Evolutionary conservation across 2,113 vertebrate species (phyloP).

Genomic region (Oncorhynchus masou): DNA sequence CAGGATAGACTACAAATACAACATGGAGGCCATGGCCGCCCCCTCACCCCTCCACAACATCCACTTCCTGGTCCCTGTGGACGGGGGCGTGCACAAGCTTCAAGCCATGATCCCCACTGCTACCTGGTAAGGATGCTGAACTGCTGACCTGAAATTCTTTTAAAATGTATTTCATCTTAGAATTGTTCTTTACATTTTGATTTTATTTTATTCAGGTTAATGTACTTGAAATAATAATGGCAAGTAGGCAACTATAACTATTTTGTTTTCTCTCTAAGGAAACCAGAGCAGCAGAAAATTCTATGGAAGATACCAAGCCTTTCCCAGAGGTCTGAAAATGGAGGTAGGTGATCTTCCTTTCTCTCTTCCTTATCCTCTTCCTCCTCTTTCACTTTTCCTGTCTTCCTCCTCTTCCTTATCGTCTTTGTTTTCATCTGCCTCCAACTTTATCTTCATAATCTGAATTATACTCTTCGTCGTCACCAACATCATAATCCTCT

Average conservation of each 20-base stretch:
- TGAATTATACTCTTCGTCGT: neutral
- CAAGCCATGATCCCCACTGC: slow-evolving; percentile 95
- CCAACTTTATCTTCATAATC: neutral
- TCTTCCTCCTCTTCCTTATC: neutral
- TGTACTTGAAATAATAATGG: neutral
- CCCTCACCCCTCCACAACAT: slow-evolving; percentile 93
- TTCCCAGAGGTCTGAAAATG: slow-evolving; percentile 97
- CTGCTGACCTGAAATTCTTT: too few relatives aligned
- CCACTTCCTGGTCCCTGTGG: slow-evolving; percentile 92
- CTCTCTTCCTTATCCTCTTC: neutral
- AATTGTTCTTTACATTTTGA: neutral
- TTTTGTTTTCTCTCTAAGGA: slow-evolving; percentile 73
- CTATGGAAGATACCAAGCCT: slow-evolving; percentile 98
- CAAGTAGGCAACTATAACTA: neutral
- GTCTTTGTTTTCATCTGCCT: neutral
- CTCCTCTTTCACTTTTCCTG: too few relatives aligned
- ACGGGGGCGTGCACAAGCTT: slow-evolving; percentile 91
- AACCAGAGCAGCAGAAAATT: slow-evolving; percentile 92
- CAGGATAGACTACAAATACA: slow-evolving; percentile 97
- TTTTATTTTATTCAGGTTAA: neutral
- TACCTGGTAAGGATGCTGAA: slow-evolving; percentile 79
- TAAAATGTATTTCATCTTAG: neutral
- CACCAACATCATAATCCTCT: neutral
- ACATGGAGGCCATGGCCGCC: slow-evolving; percentile 87
- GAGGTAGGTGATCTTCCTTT: slow-evolving; percentile 79